Evolutionary conservation across 2,113 vertebrate species (phyloP).

Genomic region (Periophthalmus modestus): DNA sequence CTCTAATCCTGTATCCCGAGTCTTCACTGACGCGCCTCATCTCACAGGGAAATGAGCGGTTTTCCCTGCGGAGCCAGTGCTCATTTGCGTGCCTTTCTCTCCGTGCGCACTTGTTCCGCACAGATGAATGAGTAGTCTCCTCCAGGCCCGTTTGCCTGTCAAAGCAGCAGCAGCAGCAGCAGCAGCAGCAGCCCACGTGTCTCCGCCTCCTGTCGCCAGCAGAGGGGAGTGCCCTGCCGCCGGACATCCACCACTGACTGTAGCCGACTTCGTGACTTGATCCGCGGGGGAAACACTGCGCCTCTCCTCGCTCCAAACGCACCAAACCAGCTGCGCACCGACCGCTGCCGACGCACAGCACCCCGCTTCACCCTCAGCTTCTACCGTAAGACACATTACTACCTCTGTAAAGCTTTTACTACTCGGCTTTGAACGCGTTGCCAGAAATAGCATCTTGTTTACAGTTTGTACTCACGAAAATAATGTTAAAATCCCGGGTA

Average conservation of each 20-base stretch:
- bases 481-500: not conserved
- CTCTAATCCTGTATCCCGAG: not conserved
- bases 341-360: slow-evolving; percentile 9
- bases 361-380: slow-evolving; percentile 37
- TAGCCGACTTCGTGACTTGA: slow-evolving; percentile 30
- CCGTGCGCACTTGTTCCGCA: slow-evolving; percentile 48
- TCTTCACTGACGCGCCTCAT: not conserved
- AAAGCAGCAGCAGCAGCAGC: slow-evolving; percentile 51
- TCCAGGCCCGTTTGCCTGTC: slow-evolving; percentile 57
- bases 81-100: slow-evolving; percentile 50
- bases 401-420: not conserved
- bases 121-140: slow-evolving; percentile 34
- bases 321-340: not conserved
- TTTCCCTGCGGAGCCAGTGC: slow-evolving; percentile 32
- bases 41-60: not conserved
- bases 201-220: slow-evolving; percentile 57
- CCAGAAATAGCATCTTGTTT: not conserved
- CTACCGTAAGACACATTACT: slow-evolving; percentile 48
- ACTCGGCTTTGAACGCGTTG: not conserved
- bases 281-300: slow-evolving; percentile 18
- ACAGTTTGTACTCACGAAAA: not conserved
- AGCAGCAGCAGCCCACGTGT: slow-evolving; percentile 26
- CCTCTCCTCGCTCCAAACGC: slow-evolving; percentile 15
- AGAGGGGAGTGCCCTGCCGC: slow-evolving; percentile 52
- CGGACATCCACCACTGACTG: slow-evolving; percentile 19